Evolutionary conservation across 2,113 vertebrate genomes (phyloP), one percentile per base, ranked within the genome.

Genomic region (Nycticebus coucang): DNA sequence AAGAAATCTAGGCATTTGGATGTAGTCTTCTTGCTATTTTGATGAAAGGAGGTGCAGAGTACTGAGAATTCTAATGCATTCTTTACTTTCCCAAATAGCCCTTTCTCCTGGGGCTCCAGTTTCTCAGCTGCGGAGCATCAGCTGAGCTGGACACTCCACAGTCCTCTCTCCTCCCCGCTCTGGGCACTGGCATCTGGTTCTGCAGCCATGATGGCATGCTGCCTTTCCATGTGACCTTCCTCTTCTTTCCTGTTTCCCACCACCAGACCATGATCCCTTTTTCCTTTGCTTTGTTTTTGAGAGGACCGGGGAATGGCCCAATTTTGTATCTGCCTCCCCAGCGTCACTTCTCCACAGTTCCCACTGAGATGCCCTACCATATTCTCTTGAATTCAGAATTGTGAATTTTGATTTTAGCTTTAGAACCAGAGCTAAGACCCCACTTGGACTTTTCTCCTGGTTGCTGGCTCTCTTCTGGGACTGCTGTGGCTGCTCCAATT

Each of bases 141-240:
- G 33, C 22, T 69, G 74, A 24, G 24, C 33, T 68, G 37, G 5
- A 37, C 17, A 68, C 41, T 77, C n/a, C 64, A 41, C 18, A 17
- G 41, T 41, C 0, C 12, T 75, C 71, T 82, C 0, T 28, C 53
- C 17, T 7, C 21, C 35, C 30, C 0, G 0, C 0, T 1, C 0
- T 26, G 55, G 75, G 5, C 2, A 3, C 7, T 2, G 9, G 53
- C 5, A 14, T 72, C 24, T 41, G 45, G 1, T 17, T 37, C 30
- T 11, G 35, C 22, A 24, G 78, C 35, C 8, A 0, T 6, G 35
- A 45, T 59, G 14, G 24, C 45, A 2, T 15, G 28, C 78, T 14
- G 11, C 37, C 21, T 10, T 55, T 45, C 50, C 41, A 2, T n/a
- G 72, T 17, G 11, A 45, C 21, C 10, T 55, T 45, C 50, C 41